phyloP scores from a whole-genome alignment of 2,797 vertebrate genomes.

The Chloroceryle amazona region DNA sequence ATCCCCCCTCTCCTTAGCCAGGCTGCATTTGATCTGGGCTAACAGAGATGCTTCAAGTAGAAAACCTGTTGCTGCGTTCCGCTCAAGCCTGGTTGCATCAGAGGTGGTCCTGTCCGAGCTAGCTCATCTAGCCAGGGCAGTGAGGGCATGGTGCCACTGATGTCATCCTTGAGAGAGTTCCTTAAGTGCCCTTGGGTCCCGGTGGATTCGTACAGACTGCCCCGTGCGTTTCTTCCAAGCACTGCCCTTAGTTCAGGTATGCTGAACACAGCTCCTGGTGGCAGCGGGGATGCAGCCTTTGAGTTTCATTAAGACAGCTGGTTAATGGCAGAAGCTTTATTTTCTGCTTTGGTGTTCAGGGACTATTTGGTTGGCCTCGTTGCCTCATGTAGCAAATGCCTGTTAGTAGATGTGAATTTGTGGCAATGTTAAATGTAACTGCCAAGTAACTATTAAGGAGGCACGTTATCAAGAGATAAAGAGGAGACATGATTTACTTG shows the following conservation, averaged over 20 bases:
- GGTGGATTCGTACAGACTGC: not conserved
- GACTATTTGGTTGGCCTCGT: not conserved
- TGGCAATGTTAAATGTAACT: not conserved
- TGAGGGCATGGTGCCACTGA: rapidly evolving
- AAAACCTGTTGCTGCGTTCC: not conserved
- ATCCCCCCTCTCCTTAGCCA: not conserved
- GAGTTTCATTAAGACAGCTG: not conserved
- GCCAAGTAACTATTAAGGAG: not conserved
- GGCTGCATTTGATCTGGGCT: not conserved
- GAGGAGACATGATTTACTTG: not conserved
- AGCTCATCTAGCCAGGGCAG: not conserved
- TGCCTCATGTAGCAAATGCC: not conserved
- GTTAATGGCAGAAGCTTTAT: not conserved
- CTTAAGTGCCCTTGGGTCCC: not conserved
- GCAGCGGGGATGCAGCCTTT: not conserved
- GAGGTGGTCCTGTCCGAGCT: not conserved
- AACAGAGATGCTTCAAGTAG: no score
- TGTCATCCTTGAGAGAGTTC: not conserved
- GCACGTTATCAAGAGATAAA: not conserved
- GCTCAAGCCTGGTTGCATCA: no score
- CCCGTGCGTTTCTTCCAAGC: not conserved
- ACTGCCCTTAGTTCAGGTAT: not conserved
- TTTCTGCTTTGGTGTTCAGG: not conserved
- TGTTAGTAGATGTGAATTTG: not conserved
- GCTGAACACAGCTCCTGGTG: not conserved